These are phyloP conservation scores for Halichondria panicea DNA, from an alignment of 37 sponge, comb jelly and placozoan genomes.

Conservation along the genomic window DNA sequence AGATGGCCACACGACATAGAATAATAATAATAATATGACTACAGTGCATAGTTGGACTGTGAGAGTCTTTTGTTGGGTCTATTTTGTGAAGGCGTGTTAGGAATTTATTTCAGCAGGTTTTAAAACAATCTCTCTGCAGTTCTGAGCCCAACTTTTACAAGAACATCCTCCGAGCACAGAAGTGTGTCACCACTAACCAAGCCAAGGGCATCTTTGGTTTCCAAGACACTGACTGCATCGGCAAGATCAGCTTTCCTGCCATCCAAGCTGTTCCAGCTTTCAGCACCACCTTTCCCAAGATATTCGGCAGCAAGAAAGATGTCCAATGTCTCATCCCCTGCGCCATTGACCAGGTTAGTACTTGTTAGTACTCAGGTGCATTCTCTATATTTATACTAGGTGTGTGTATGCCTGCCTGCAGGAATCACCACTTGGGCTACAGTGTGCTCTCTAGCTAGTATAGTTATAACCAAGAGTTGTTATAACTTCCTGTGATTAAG, in stretches of 20 bases:
- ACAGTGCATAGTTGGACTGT: too few relatives aligned
- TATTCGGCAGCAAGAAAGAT: constrained; percentile 90
- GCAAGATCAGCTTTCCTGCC: constrained; percentile 96
- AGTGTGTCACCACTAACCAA: constrained; percentile 97
- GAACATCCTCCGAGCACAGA: constrained; percentile 83
- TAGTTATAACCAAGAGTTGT: too few relatives aligned
- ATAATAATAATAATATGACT: too few relatives aligned
- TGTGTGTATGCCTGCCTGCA: too few relatives aligned
- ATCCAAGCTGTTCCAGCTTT: constrained; percentile 98
- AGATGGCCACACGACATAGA: too few relatives aligned
- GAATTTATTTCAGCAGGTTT: too few relatives aligned
- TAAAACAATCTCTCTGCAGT: constrained; percentile 11
- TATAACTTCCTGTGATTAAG: neutral
- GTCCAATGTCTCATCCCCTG: constrained; percentile 96
- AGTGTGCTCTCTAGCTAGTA: too few relatives aligned
- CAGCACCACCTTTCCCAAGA: constrained; percentile 91
- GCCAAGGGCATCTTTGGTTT: constrained; percentile 98
- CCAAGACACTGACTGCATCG: constrained; percentile 89
- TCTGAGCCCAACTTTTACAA: constrained; percentile 65
- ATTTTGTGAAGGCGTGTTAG: too few relatives aligned
- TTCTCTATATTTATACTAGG: neutral
- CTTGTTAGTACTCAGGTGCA: neutral
- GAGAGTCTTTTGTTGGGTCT: too few relatives aligned
- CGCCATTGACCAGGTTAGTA: constrained; percentile 96
- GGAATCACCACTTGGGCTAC: too few relatives aligned